Conservation (phyloP, 2,797 vertebrate species). For the Microcaecilia unicolor region DNA sequence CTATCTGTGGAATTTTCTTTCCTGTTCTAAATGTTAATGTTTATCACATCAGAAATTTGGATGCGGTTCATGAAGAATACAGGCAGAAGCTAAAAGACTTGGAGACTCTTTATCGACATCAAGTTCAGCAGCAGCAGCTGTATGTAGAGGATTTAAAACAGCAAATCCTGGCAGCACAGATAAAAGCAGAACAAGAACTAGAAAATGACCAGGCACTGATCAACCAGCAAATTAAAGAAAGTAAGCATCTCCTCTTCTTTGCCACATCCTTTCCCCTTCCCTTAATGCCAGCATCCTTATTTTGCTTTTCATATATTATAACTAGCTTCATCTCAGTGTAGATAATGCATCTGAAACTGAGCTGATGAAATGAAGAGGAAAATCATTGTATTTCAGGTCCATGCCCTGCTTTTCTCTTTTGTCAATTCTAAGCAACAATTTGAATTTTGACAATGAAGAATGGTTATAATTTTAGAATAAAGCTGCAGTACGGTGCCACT, state of each 20-base stretch:
- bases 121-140: constrained; percentile 62
- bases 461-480: no score
- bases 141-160: constrained; percentile 69
- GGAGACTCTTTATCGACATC: constrained; percentile 46
- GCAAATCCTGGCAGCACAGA: constrained; percentile 71
- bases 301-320: constrained; percentile 5
- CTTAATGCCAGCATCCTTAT: constrained; percentile 2
- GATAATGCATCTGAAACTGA: no score
- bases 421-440: no score
- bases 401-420: no score
- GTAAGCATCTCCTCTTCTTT: constrained; percentile 48
- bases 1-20: no score
- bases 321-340: no score
- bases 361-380: no score
- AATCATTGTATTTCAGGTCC: no score
- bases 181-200: constrained; percentile 65
- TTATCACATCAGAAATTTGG: constrained; percentile 41
- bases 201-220: constrained; percentile 67
- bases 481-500: no score
- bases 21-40: constrained; percentile 21
- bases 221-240: constrained; percentile 62
- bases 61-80: constrained; percentile 29
- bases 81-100: constrained; percentile 34
- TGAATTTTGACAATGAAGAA: no score
- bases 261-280: background rate